phyloP scores from a whole-genome alignment of 2,113 vertebrate genomes.

The Oenanthe melanoleuca region DNA sequence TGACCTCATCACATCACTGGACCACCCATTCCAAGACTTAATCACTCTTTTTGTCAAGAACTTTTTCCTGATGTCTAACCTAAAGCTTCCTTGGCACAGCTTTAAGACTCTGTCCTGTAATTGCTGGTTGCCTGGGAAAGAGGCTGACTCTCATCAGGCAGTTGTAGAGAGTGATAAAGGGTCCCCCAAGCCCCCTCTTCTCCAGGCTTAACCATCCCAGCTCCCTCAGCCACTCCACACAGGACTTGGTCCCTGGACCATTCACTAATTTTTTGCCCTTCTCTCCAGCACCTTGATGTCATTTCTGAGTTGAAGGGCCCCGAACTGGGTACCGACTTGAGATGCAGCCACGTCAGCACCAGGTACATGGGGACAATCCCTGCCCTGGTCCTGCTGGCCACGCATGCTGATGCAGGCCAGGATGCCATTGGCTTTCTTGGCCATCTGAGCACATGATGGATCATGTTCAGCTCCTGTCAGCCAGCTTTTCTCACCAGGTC shows the following conservation, averaged over 20 bases:
- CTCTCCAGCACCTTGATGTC: too few relatives aligned
- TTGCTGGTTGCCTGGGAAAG: not conserved
- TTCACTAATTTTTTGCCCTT: not conserved
- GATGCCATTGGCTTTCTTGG: not conserved
- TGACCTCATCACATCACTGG: not conserved
- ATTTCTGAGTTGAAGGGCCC: not conserved
- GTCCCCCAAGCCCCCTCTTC: not conserved
- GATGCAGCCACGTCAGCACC: too few relatives aligned
- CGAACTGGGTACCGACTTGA: not conserved
- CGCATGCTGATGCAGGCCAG: accelerated
- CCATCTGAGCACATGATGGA: not conserved
- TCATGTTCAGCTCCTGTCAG: not conserved
- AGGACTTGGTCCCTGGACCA: too few relatives aligned
- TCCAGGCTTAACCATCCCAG: not conserved
- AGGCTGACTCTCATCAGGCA: not conserved
- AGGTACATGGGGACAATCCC: too few relatives aligned
- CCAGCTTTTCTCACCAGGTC: not conserved
- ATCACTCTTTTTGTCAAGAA: not conserved
- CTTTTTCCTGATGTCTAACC: not conserved
- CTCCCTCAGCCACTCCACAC: not conserved
- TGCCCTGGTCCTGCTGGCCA: not conserved
- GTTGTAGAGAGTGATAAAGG: not conserved
- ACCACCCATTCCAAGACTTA: too few relatives aligned
- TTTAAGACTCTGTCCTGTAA: not conserved
- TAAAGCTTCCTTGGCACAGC: not conserved